Percentiles rank a stretch among this genome's conserved stretches.
Conservation (phyloP, 2,888 invertebrate genomes). For the Hirtodrosophila confusa region DNA sequence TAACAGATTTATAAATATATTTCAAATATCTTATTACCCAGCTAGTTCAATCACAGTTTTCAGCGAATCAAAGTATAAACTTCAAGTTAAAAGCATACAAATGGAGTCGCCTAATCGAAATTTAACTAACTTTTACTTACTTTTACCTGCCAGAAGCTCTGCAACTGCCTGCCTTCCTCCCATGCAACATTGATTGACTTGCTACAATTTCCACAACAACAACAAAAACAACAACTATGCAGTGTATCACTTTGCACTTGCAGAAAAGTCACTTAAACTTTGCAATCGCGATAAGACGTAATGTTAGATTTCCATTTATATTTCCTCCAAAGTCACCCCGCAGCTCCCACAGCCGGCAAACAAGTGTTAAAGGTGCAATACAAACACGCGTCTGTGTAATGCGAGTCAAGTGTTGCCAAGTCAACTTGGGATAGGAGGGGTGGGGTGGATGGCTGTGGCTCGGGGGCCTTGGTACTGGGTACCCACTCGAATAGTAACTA, state of each 20-base stretch:
- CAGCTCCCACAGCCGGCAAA: conserved; percentile 7
- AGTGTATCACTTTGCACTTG: conserved; percentile 68
- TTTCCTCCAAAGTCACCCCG: conserved; percentile 26
- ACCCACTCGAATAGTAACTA: conserved; percentile 73
- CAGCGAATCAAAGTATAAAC: conserved; percentile 16
- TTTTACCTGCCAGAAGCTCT: conserved; percentile 10
- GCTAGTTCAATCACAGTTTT: conserved; percentile 17
- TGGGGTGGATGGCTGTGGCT: neutral
- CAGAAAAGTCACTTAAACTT: conserved; percentile 81
- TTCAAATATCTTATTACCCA: conserved; percentile 4
- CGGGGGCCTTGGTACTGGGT: neutral
- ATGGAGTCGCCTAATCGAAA: conserved; percentile 37
- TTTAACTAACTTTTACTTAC: conserved; percentile 55
- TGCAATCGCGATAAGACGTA: conserved; percentile 81
- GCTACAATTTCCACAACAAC: conserved; percentile 51
- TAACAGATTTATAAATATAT: too few species aligned
- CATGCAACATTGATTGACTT: conserved; percentile 65
- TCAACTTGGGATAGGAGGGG: conserved; percentile 5
- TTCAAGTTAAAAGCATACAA: conserved; percentile 18
- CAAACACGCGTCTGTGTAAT: conserved; percentile 28
- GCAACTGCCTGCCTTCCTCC: neutral
- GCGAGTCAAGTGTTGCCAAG: conserved; percentile 48
- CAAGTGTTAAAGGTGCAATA: conserved; percentile 72
- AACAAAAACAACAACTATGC: conserved; percentile 24
- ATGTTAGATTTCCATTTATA: conserved; percentile 82